phyloP scores from a whole-genome alignment of 2,888 invertebrate species.

The Ramazzottius varieornatus region DNA sequence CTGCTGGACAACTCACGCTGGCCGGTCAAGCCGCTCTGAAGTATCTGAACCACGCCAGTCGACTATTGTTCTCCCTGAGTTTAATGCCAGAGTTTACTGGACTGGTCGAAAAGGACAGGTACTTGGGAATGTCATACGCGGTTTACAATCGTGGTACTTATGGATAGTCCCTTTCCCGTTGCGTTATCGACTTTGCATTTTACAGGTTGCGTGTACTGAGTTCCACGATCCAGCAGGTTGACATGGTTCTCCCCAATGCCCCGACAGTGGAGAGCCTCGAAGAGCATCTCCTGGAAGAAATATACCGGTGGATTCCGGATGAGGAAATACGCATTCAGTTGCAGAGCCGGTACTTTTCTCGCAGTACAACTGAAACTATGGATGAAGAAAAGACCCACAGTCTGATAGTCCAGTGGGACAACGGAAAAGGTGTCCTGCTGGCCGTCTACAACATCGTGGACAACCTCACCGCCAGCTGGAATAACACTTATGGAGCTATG shows the following conservation, averaged over 20 bases:
- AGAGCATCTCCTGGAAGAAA: constrained; percentile 3
- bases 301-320: background rate
- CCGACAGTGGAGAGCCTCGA: background rate
- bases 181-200: background rate
- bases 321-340: background rate
- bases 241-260: background rate
- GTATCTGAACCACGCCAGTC: background rate
- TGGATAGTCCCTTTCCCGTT: background rate
- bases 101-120: background rate
- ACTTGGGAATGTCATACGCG: background rate
- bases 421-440: background rate
- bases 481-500: background rate
- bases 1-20: background rate
- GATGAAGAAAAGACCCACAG: background rate
- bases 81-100: background rate
- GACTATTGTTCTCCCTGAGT: background rate
- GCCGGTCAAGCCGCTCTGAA: background rate
- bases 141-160: background rate
- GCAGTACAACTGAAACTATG: background rate
- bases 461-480: background rate
- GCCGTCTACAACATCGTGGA: background rate
- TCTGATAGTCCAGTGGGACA: background rate
- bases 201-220: background rate
- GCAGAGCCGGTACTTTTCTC: background rate
- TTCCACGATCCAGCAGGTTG: background rate